Evolutionary conservation across 2,113 vertebrate species (phyloP).

Genomic region (Ariopsis seemanni): DNA sequence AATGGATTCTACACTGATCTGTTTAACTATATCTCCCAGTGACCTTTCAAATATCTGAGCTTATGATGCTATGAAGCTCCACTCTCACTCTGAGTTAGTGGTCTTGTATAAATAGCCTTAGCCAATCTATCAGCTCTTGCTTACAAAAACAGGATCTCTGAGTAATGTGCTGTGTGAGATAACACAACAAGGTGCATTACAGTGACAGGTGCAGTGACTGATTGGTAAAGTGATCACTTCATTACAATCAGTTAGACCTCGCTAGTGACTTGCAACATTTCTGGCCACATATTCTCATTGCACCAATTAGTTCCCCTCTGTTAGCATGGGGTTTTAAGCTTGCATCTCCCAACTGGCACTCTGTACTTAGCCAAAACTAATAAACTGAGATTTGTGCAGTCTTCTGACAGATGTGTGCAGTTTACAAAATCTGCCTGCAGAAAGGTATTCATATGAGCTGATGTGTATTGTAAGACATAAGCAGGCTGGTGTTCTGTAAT

Average conservation of each 20-base stretch:
- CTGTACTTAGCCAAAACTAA: conserved; percentile 37
- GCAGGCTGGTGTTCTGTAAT: conserved; percentile 24
- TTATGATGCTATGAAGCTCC: neutral
- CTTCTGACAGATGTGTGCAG: conserved; percentile 12
- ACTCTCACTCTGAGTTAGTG: neutral
- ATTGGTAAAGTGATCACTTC: conserved; percentile 44
- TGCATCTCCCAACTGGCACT: neutral
- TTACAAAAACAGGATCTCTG: conserved; percentile 3
- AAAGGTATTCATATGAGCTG: conserved; percentile 9
- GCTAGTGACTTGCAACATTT: conserved; percentile 21
- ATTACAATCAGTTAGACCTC: conserved; percentile 48
- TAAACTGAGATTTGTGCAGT: neutral
- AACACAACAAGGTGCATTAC: conserved; percentile 4
- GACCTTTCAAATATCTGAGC: conserved; percentile 7
- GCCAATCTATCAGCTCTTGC: neutral
- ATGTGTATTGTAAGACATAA: neutral
- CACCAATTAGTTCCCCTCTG: conserved; percentile 40
- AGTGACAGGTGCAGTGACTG: conserved; percentile 23
- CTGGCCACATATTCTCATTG: neutral
- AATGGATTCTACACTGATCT: neutral
- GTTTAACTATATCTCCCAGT: neutral
- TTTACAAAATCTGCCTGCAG: conserved; percentile 15
- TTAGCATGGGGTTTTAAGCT: conserved; percentile 32
- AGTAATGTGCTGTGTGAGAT: neutral
- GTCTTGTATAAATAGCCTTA: conserved; percentile 12